Evolutionary conservation across 2,888 invertebrate genomes (phyloP), one percentile per base, ranked within the genome.

Genomic region (Macaria liturata): DNA sequence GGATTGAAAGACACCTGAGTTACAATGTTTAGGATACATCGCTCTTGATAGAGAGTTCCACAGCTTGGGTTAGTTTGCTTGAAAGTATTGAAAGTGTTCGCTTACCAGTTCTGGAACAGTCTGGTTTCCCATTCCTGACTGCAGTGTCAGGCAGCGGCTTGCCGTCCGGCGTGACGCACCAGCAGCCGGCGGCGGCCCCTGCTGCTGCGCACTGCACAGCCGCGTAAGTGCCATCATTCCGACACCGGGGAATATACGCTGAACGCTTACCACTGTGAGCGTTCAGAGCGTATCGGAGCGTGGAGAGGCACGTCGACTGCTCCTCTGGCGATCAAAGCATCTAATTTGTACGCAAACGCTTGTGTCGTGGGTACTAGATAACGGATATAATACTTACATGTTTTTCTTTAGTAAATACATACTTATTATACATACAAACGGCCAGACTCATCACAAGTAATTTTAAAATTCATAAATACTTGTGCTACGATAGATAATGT

Each of bases 81-180:
- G 20, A 20, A 20, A 20, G 20, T 20, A 20, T 20, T 20, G 20
- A 20, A 20, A 20, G 20, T 3, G 4, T 9, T 20, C 31, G 60
- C 86, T 87, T 60, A 91, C 91, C 91, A 52, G 86, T 83, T 49
- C 79, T 85, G 4, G 87, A 93, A 80, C 97, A 97, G 69, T 94
- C 94, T 46, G 97, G 95, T 72, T 94, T 93, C 54, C 94, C 93
- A 70, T 94, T 94, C 64, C 94, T 93, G 8, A 95, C 94, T 4
- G 96, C 95, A 4, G 97, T 97, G 71, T 96, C 96, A 7, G 95
- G 94, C 53, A 98, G 93, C 0, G 97, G 97, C 68, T 94, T 94
- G 44, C 98, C 98, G 68, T 95, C 94, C 9, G 95, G 94, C 1
- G 96, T 96, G 61, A 97, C 98, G 82, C 98, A 98, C 98, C 98